Conservation (phyloP, 2,888 invertebrate genomes). For the Drosophila barbarae region DNA sequence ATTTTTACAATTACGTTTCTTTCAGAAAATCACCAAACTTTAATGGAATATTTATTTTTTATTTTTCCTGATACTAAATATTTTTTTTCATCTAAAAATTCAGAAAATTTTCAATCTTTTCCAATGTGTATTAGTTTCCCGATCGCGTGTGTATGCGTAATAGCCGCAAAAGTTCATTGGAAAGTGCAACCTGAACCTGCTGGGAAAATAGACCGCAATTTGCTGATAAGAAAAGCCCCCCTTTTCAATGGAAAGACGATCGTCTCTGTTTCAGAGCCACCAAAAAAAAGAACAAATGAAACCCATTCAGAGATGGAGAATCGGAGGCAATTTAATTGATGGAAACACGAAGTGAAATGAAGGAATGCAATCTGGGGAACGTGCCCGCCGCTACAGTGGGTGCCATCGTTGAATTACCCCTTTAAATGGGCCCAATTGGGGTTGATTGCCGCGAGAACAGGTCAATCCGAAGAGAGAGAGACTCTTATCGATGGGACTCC, state of each 20-base stretch:
- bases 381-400: conserved; percentile 28
- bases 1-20: no score
- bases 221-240: conserved; percentile 59
- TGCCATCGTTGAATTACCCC: conserved; percentile 25
- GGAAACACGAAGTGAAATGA: conserved; percentile 12
- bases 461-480: conserved; percentile 9
- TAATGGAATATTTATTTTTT: neutral
- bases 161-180: conserved; percentile 66
- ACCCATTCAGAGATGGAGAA: conserved; percentile 46
- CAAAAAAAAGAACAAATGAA: conserved; percentile 49
- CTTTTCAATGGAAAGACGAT: conserved; percentile 54
- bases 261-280: conserved; percentile 29
- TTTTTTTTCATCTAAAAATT: neutral
- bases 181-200: conserved; percentile 63
- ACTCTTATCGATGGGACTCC: conserved; percentile 30
- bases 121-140: conserved; percentile 16
- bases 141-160: conserved; percentile 33
- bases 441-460: conserved; percentile 5
- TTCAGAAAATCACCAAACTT: no score
- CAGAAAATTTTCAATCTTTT: neutral
- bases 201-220: conserved; percentile 67
- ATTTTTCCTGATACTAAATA: neutral
- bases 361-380: conserved; percentile 22
- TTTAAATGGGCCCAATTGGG: conserved; percentile 14
- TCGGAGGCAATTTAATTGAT: conserved; percentile 31